phyloP scores from a whole-genome alignment of 2,888 invertebrate species.

The Hydroisotoma schaefferi region DNA sequence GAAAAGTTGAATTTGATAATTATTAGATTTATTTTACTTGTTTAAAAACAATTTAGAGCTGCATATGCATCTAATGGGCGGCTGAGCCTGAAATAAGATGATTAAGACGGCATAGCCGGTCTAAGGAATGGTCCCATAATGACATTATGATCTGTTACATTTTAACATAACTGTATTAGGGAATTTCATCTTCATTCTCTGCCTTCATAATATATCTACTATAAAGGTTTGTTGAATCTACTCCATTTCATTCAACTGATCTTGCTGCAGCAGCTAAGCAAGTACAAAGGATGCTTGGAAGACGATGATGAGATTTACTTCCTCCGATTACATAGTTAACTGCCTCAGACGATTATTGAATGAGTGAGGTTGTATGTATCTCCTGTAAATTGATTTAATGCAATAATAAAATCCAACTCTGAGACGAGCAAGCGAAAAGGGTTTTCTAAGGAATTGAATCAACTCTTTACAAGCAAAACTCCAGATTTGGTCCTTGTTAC shows the following conservation, averaged over 20 bases:
- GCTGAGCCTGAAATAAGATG: no score
- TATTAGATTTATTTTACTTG: no score
- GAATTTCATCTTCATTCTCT: slow-evolving; percentile 10
- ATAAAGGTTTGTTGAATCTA: no score
- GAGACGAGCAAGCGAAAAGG: slow-evolving; percentile 5
- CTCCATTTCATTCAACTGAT: no score
- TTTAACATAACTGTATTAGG: slow-evolving; percentile 34
- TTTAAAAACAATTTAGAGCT: no score
- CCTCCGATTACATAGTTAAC: slow-evolving; percentile 5
- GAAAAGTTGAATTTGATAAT: no score
- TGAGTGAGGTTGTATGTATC: neutral
- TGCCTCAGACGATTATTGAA: neutral
- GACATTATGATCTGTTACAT: slow-evolving; percentile 34
- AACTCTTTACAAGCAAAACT: neutral
- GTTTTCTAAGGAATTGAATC: slow-evolving; percentile 18
- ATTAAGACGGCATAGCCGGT: no score
- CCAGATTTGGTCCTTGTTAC: neutral
- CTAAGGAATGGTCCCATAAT: slow-evolving; percentile 30
- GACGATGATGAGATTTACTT: slow-evolving; percentile 6
- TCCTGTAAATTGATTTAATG: slow-evolving; percentile 5
- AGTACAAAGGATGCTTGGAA: no score
- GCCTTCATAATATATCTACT: no score
- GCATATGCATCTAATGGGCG: no score
- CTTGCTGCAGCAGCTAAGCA: no score
- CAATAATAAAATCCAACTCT: slow-evolving; percentile 7